Evolutionary conservation across 2,888 invertebrate genomes (phyloP), one percentile per base, ranked within the genome.

Genomic region (Netelia inedita): DNA sequence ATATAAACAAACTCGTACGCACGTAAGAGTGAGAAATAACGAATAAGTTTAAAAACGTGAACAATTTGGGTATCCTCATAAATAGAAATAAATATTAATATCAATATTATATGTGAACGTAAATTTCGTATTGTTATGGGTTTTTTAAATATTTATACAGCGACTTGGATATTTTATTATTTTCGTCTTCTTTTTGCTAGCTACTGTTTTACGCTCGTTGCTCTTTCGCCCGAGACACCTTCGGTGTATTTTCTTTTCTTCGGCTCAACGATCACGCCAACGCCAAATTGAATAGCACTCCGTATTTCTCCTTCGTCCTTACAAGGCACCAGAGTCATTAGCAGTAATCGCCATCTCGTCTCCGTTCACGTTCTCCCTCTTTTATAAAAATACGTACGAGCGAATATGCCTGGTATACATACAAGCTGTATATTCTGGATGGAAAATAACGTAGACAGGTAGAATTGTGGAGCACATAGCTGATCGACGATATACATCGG

Each of bases 321-420:
- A 81, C 69, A 75, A 81, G 81, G 74, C 68, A 74, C 81, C 55
- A 43, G 69, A 81, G 81, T 81, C 81, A 81, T 81, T 81, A 81
- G 75, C 55, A 61, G 43, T 81, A 81, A 81, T 81, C 75, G 75
- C 61, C 75, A 50, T 80, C 69, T 69, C 75, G 72, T 63, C 71
- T 79, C 43, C 41, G 50, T n/a, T 69, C 23, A 43, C 53, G 50
- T 9, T 69, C 23, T 55, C 61, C 50, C 16, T 35, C 23, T 53
- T 74, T 63, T 63, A 63, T 63, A 28, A 53, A 72, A 55, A 28
- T 61, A 61, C 61, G 23, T 28, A 61, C 57, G 16, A 19, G 57
- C 19, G 19, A 16, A 57, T 57, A 57, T 57, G 9, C 9, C n/a
- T 57, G 19, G 19, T 16, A 19, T 57, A 1, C 9, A 21, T 57